These are phyloP conservation scores for Elephas maximus DNA, from an alignment of 2,113 vertebrate species.

Conservation along the genomic window DNA sequence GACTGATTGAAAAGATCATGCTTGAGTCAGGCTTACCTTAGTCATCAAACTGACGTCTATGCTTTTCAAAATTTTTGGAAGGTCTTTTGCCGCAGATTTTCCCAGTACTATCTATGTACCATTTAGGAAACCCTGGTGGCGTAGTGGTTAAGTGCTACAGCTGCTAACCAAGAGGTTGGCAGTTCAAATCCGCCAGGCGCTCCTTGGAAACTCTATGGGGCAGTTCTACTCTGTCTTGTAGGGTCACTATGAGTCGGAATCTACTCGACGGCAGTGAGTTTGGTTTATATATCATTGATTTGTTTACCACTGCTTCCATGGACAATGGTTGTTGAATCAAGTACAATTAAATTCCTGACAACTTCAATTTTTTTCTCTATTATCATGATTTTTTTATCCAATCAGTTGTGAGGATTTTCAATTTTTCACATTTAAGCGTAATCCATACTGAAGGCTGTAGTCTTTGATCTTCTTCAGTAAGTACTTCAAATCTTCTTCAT, in stretches of 20 bases:
- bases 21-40: background rate
- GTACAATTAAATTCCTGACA: background rate
- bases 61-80: background rate
- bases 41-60: background rate
- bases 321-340: background rate
- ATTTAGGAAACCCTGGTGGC: no score
- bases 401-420: background rate
- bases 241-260: no score
- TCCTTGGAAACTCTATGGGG: no score
- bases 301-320: background rate
- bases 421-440: background rate
- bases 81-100: background rate
- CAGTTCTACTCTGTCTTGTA: no score
- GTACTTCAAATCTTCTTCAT: background rate
- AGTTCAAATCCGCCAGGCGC: no score
- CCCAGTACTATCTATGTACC: background rate
- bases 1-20: background rate
- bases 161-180: no score
- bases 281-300: background rate
- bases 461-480: background rate
- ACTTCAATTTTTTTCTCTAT: background rate
- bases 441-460: background rate
- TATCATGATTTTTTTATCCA: background rate
- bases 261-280: no score
- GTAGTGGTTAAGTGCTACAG: no score